Evolutionary conservation across 2,113 vertebrate species (phyloP), one percentile per base, ranked within the genome.

Genomic region (Rhinolophus ferrumequinum): DNA sequence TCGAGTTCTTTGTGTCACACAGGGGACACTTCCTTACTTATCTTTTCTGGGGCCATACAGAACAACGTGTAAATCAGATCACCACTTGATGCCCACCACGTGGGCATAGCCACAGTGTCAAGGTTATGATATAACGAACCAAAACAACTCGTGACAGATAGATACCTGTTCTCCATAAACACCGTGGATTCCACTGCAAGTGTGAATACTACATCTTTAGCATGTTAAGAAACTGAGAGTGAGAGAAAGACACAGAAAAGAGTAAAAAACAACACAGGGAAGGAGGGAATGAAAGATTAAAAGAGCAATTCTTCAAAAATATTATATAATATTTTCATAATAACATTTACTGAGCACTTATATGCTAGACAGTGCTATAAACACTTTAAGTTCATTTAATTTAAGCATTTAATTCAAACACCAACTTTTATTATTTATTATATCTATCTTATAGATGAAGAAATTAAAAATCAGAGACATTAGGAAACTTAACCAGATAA

Each of bases 381-480:
- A 70, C 30, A 16, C 50, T 64, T 44, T 9, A 70, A 83, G 54
- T 33, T 90, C 50, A 72, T 38, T 75, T 89, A 76, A 81, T 66
- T 67, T 72, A 44, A 44, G 22, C 24, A 93, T 35, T 66, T 58
- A 86, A n/a, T 44, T 92, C 54, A 87, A 33, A 85, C 0, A 62
- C 1, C 54, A 47, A 70, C 6, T 33, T 15, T 85, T 88, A 58
- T 66, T 80, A 85, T 9, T 81, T 54, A 54, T 30, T 38, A 76
- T 47, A 56, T 44, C 35, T 18, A 81, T 79, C 66, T 94, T 81
- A 60, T 52, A 72, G 72, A 79, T 26, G 94, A 81, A 88, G 44
- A 94, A 89, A 86, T 21, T 82, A 70, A 96, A 94, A 85, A 80
- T 81, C 41, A 93, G 52, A 52, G 72, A 92, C 62, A 62, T 66